Evolutionary conservation across 2,888 invertebrate genomes (phyloP), one percentile per base, ranked within the genome.

Genomic region (Monoplex corrugatus): DNA sequence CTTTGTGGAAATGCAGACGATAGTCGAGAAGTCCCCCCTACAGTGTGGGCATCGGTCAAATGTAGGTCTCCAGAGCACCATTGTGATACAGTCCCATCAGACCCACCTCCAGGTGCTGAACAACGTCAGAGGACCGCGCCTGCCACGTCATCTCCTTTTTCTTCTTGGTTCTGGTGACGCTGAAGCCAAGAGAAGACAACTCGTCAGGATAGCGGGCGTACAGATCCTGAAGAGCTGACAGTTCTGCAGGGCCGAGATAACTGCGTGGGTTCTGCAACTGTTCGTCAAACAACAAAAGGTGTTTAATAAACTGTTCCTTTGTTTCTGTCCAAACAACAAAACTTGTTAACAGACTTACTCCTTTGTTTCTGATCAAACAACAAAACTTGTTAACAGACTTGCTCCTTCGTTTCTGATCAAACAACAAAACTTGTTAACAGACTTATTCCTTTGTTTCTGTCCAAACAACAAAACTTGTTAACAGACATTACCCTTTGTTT

Each of bases 31-130:
- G 19, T 50, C 50, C 10, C 50, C 10, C 10, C 10, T 50, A 50
- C 50, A 50, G 68, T n/a, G 6, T 23, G 68, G 68, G n/a, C 2
- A n/a, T 78, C 6, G 10, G 38, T 86, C 86, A 86, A 32, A 86
- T 86, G 68, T 32, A 86, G n/a, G 86, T 68, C 86, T 86, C 86
- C 3, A 86, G 68, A 2, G 68, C 86, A 10, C 68, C 35, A 35
- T 86, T 43, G 44, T 90, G 90, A 45, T 57, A 88, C 57, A 90
- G 88, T 23, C 90, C 90, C 45, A 88, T 80, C 44, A 90, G 44
- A 40, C 43, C 86, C 78, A 90, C 86, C 23, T 87, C 86, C 85
- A 85, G 10, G 40, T 80, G 35, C 40, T 63, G 32, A 5, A 83
- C 38, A 16, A 44, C 32, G 45, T 86, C 87, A 19, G 78, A 68